These are phyloP conservation scores for Folsomia candida DNA, from an alignment of 2,888 invertebrate genomes.

Conservation along the genomic window DNA sequence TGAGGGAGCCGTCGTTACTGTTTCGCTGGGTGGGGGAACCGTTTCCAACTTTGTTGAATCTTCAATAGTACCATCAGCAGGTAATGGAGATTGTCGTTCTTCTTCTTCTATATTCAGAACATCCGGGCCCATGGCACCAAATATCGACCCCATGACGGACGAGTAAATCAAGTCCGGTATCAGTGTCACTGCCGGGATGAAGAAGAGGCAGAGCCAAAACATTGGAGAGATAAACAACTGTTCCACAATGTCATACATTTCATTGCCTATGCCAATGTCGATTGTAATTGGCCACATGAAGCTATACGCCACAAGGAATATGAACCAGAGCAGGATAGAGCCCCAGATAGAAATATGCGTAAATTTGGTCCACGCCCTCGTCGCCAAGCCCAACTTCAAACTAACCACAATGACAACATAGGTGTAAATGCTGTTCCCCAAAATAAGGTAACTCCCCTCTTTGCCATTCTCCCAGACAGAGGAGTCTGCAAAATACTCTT, in stretches of 20 bases:
- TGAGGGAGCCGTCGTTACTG: background rate
- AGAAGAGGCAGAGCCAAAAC: slow-evolving; percentile 89
- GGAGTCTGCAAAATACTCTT: slow-evolving; percentile 58
- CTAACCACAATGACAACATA: slow-evolving; percentile 96
- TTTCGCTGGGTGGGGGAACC: background rate
- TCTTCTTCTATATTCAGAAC: background rate
- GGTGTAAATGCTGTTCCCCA: slow-evolving; percentile 96
- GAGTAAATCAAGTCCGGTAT: slow-evolving; percentile 84
- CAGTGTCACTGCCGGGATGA: slow-evolving; percentile 83
- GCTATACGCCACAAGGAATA: slow-evolving; percentile 80
- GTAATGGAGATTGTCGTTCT: background rate
- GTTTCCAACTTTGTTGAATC: background rate
- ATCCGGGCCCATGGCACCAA: background rate
- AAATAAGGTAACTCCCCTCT: slow-evolving; percentile 86
- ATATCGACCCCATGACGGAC: slow-evolving; percentile 56
- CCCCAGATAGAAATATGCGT: slow-evolving; percentile 96
- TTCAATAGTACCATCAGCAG: background rate
- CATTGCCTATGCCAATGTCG: slow-evolving; percentile 72
- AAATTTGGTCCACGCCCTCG: slow-evolving; percentile 93
- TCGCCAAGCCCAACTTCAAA: slow-evolving; percentile 91
- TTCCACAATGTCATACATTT: slow-evolving; percentile 88
- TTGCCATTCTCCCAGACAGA: slow-evolving; percentile 75
- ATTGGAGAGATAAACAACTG: slow-evolving; percentile 82
- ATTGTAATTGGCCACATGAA: slow-evolving; percentile 55
- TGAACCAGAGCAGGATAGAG: slow-evolving; percentile 87